Percentiles rank a stretch among this genome's conserved stretches.
Conservation (phyloP, 2,888 invertebrate genomes). For the Dynastes maya region DNA sequence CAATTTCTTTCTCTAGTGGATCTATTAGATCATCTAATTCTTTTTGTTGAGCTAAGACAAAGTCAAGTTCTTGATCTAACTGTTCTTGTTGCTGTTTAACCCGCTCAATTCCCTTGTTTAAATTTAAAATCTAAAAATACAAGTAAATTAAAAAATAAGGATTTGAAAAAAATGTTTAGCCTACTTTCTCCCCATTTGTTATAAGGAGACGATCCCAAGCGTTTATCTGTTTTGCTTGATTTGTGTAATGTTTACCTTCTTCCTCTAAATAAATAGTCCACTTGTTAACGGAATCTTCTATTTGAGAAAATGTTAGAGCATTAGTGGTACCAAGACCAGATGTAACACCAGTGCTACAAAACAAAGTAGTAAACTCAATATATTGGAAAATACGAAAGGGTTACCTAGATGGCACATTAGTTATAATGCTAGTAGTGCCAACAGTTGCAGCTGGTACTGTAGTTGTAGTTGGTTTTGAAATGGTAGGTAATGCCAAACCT, state of each 20-base stretch:
- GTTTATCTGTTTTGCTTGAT: constrained; percentile 96
- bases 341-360: constrained; percentile 50
- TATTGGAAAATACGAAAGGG: constrained; percentile 12
- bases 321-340: constrained; percentile 64
- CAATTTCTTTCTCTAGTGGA: constrained; percentile 88
- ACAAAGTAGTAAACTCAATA: background rate
- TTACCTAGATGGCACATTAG: constrained; percentile 47
- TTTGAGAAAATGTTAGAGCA: constrained; percentile 84
- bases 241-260: constrained; percentile 92
- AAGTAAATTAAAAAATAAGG: constrained; percentile 3
- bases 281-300: constrained; percentile 94
- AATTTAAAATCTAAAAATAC: constrained; percentile 79
- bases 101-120: constrained; percentile 90
- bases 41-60: constrained; percentile 92
- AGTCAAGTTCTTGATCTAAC: constrained; percentile 94
- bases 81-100: constrained; percentile 92
- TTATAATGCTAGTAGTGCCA: constrained; percentile 25
- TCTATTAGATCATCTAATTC: constrained; percentile 91
- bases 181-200: constrained; percentile 91
- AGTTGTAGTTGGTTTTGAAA: constrained; percentile 14
- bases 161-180: constrained; percentile 1
- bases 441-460: background rate
- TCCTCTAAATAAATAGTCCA: constrained; percentile 95
- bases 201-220: constrained; percentile 95
- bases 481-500: constrained; percentile 7